A percentile compares a stretch with the other conserved stretches of the same genome.
phyloP scores from a whole-genome alignment of 2,113 vertebrate species.

The Leuciscus idus region DNA sequence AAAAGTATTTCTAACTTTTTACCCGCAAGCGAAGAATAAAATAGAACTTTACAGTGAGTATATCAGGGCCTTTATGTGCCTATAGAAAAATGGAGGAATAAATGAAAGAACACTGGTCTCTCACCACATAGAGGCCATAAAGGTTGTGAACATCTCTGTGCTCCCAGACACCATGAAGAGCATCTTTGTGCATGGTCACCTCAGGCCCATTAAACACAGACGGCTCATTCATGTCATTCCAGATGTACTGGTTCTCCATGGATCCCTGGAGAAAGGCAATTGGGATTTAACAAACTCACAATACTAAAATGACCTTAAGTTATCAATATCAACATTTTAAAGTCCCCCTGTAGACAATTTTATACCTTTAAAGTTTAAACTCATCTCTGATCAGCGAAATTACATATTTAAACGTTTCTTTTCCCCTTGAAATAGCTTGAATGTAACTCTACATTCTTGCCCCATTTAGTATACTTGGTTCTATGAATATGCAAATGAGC shows the following conservation, averaged over 20 bases:
- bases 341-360: too few relatives aligned
- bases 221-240: slow-evolving; percentile 96
- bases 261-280: slow-evolving; percentile 77
- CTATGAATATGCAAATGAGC: too few relatives aligned
- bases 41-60: too few relatives aligned
- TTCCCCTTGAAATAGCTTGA: too few relatives aligned
- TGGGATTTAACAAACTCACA: not conserved
- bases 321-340: not conserved
- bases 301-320: not conserved
- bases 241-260: slow-evolving; percentile 83
- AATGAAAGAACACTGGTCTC: slow-evolving; percentile 38
- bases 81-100: not conserved
- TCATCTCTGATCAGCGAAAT: too few relatives aligned
- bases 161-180: slow-evolving; percentile 85
- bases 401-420: too few relatives aligned
- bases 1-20: too few relatives aligned
- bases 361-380: too few relatives aligned
- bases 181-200: slow-evolving; percentile 93
- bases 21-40: too few relatives aligned
- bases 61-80: not conserved
- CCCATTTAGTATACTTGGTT: too few relatives aligned
- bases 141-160: slow-evolving; percentile 89
- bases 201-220: slow-evolving; percentile 92
- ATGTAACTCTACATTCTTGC: too few relatives aligned
- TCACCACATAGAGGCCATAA: slow-evolving; percentile 90